Percentiles rank a stretch among this genome's conserved stretches.
These are phyloP conservation scores for Arizona elegans DNA, from an alignment of 2,113 vertebrate species.

Conservation along the genomic window DNA sequence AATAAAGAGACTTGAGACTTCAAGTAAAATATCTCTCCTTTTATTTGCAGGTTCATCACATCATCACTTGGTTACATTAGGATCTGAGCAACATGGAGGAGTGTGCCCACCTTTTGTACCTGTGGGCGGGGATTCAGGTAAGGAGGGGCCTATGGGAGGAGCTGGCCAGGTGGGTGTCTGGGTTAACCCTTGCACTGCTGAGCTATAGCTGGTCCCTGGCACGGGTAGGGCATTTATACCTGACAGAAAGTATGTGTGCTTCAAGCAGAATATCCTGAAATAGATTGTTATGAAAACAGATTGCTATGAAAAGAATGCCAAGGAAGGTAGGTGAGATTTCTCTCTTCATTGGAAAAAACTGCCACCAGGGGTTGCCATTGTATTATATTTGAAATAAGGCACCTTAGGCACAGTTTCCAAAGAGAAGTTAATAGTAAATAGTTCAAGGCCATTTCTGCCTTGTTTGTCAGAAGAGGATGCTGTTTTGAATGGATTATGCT, in stretches of 20 bases:
- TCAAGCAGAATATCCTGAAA: neutral
- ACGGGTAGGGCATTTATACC: too few relatives aligned
- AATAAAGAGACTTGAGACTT: too few relatives aligned
- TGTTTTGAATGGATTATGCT: slow-evolving; percentile 2
- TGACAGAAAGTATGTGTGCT: neutral
- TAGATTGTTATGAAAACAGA: neutral
- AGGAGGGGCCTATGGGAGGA: too few relatives aligned
- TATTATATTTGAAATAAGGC: neutral
- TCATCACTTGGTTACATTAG: too few relatives aligned
- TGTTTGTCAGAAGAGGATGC: neutral
- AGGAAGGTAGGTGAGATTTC: neutral
- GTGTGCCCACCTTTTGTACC: too few relatives aligned
- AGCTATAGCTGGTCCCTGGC: too few relatives aligned
- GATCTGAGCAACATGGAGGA: too few relatives aligned
- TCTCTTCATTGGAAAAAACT: neutral
- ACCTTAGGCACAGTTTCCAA: neutral
- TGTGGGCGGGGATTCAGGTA: too few relatives aligned
- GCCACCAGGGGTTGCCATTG: slow-evolving; percentile 33
- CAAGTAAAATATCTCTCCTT: too few relatives aligned
- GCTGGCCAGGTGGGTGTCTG: too few relatives aligned
- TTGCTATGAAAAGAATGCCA: neutral
- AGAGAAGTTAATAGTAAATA: neutral
- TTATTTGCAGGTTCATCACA: too few relatives aligned
- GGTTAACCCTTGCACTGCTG: too few relatives aligned
- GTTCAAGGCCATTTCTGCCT: slow-evolving; percentile 9